A percentile compares a stretch with the other conserved stretches of the same genome.
Evolutionary conservation across 92 coral and sea anemone species (phyloP).

Genomic region (Epizoanthus ramosus): DNA sequence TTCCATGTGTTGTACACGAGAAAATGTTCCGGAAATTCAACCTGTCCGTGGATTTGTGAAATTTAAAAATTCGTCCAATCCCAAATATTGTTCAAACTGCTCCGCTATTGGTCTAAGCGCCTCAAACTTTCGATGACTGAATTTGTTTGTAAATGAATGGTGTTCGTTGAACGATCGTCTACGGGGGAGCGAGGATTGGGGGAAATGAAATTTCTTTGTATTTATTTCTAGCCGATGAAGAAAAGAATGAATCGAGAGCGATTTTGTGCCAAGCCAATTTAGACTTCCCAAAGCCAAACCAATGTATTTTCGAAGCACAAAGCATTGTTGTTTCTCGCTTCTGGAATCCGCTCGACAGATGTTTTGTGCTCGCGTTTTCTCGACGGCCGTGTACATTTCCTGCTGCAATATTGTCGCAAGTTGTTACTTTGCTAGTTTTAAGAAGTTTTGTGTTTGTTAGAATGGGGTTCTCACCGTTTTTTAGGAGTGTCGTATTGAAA

Average conservation of each 20-base stretch:
- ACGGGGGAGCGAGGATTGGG: constrained; percentile 47
- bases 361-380: constrained; percentile 15
- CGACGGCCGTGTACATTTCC: constrained; percentile 17
- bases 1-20: constrained; percentile 47
- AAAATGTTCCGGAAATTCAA: constrained; percentile 72
- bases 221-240: not conserved
- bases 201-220: constrained; percentile 31
- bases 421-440: not conserved
- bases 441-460: not conserved
- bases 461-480: not conserved
- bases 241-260: not conserved
- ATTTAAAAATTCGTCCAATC: constrained; percentile 97
- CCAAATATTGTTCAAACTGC: constrained; percentile 78
- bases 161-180: constrained; percentile 40
- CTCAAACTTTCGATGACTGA: constrained; percentile 79
- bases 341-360: constrained; percentile 43
- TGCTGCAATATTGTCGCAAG: not conserved
- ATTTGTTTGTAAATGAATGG: constrained; percentile 89
- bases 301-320: constrained; percentile 10
- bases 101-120: constrained; percentile 92
- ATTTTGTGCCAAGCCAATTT: not conserved
- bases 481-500: too few relatives aligned
- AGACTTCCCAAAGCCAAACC: constrained; percentile 1
- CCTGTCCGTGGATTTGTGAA: constrained; percentile 82
- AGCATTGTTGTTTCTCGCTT: not conserved